phyloP scores from a whole-genome alignment of 2,888 invertebrate species.

The Plagiodera versicolora region DNA sequence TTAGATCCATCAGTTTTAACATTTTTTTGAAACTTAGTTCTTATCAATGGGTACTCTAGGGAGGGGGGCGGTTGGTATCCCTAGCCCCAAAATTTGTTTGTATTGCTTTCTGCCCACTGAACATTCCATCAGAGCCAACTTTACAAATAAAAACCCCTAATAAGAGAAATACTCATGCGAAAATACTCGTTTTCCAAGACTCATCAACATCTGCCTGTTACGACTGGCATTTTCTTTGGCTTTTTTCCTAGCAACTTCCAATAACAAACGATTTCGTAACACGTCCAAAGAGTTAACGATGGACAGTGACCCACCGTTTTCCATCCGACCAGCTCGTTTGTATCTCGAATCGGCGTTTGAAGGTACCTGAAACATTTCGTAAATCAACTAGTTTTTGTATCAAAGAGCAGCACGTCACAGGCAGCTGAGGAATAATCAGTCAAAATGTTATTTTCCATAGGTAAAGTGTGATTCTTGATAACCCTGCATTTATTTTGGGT shows the following conservation, averaged over 20 bases:
- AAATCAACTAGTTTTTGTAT: background rate
- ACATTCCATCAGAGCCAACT: no score
- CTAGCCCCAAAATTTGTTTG: no score
- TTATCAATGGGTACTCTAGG: no score
- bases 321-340: constrained; percentile 18
- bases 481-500: no score
- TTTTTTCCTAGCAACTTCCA: constrained; percentile 82
- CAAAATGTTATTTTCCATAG: no score
- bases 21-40: no score
- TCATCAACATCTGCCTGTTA: constrained; percentile 74
- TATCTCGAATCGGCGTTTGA: constrained; percentile 15
- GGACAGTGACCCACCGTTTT: constrained; percentile 59
- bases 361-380: constrained; percentile 12
- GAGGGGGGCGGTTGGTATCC: no score
- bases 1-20: no score
- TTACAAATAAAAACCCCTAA: constrained; percentile 34
- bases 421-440: no score
- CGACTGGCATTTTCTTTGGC: constrained; percentile 74
- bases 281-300: constrained; percentile 88
- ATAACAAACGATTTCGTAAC: constrained; percentile 74
- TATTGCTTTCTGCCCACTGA: no score
- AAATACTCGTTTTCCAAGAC: constrained; percentile 71
- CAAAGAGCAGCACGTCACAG: no score
- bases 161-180: constrained; percentile 12
- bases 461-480: no score